Evolutionary conservation across 2,888 invertebrate genomes (phyloP), one percentile per base, ranked within the genome.

Genomic region (Cotesia congregata): DNA sequence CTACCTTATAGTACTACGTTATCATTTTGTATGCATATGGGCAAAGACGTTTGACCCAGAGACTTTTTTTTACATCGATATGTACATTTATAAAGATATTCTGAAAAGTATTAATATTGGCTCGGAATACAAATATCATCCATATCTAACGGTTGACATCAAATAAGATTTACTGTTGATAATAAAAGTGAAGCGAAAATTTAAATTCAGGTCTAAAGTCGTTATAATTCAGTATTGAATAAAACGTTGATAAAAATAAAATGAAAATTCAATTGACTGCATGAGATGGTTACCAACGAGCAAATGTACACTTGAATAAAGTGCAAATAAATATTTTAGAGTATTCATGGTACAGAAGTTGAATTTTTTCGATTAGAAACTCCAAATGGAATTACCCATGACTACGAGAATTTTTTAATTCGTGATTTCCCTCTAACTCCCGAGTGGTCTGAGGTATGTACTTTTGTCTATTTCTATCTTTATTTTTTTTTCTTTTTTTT

Each of bases 381-480:
- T 61, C 61, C 62, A 70, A 67, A 72, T 64, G 72, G 68, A 72
- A 72, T 77, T 74, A 60, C 62, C 62, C 69, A 59, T 71, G 70
- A 74, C 76, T 65, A 72, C 41, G 62, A 61, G 72, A 68, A 73
- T 69, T 72, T 73, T 76, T 76, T 73, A 72, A 76, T 76, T 76
- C 72, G 67, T 72, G 40, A 67, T 67, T 72, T 67, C 30, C 6
- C 41, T 67, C 64, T 50, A 75, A 65, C 41, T 70, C 50, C 40
- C n/a, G 39, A 6, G 30, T 65, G 61, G 15, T 67, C 40, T 15
- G 15, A 20, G 30, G 65, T 69, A 64, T 50, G 62, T 15, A 60
- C 39, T 62, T 70, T 62, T 68, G 40, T 74, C 39, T 64, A 75
- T 70, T 62, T 69, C n/a, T 50, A 38, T 72, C 64, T 67, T 72